Evolutionary conservation across 2,888 invertebrate species (phyloP).

Genomic region (Xestia c-nigrum): DNA sequence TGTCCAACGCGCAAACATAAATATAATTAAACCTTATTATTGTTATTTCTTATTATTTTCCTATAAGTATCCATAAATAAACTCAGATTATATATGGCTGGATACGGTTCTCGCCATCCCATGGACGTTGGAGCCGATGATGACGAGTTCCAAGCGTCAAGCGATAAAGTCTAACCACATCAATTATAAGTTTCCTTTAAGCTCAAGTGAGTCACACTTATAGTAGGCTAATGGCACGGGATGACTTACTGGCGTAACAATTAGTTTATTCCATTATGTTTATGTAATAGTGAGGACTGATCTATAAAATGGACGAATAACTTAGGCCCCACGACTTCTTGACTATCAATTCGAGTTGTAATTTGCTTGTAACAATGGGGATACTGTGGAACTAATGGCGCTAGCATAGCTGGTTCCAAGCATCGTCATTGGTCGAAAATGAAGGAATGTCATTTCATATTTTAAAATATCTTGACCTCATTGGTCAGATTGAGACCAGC

Average conservation of each 20-base stretch:
- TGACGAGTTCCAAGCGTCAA: slow-evolving; percentile 10
- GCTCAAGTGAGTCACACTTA: slow-evolving; percentile 19
- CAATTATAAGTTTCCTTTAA: slow-evolving; percentile 20
- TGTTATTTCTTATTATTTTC: not conserved
- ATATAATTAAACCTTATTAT: not conserved
- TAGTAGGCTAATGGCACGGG: not conserved
- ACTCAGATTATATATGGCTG: not conserved
- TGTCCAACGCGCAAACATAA: not conserved
- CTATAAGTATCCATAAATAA: not conserved
- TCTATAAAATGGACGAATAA: too few species aligned
- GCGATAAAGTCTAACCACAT: slow-evolving; percentile 22
- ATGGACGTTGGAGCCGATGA: slow-evolving; percentile 10
- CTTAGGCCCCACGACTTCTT: too few species aligned
- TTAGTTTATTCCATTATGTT: slow-evolving; percentile 4
- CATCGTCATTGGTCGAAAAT: too few species aligned
- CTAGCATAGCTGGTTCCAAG: too few species aligned
- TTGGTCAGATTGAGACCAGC: too few species aligned
- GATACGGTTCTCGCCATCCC: not conserved
- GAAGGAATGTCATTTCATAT: too few species aligned
- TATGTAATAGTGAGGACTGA: not conserved
- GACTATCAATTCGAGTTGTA: too few species aligned
- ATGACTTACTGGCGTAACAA: not conserved
- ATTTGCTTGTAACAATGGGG: too few species aligned
- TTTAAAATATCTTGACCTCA: too few species aligned
- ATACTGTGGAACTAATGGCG: too few species aligned